Percentiles rank a stretch among this genome's conserved stretches.
phyloP scores from a whole-genome alignment of 2,113 vertebrate species.

The Gnathonemus longibarbis region DNA sequence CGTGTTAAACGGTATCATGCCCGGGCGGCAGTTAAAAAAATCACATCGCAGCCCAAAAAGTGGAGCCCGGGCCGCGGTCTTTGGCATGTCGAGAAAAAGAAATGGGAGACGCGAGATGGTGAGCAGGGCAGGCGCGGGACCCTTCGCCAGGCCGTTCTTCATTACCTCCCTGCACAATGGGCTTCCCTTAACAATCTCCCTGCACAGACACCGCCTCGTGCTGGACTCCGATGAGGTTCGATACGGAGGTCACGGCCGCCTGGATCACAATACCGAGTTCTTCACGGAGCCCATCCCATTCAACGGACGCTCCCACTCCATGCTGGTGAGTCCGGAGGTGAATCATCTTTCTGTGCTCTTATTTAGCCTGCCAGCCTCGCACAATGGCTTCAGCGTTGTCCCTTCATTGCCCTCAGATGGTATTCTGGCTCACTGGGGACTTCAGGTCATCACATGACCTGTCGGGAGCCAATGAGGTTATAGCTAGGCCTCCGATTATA shows the following conservation, averaged over 20 bases:
- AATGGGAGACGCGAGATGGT: background rate
- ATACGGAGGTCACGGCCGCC: constrained; percentile 85
- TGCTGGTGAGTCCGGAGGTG: constrained; percentile 66
- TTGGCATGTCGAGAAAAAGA: background rate
- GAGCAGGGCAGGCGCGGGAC: background rate
- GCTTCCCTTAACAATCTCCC: constrained; percentile 62
- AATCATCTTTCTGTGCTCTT: background rate
- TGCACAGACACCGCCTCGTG: constrained; percentile 80
- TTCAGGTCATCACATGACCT: background rate
- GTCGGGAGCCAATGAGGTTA: background rate
- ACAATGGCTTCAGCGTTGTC: background rate
- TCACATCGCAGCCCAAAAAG: background rate
- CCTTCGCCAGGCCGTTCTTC: constrained; percentile 14
- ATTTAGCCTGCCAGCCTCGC: background rate
- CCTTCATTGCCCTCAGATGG: background rate
- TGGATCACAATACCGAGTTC: constrained; percentile 85
- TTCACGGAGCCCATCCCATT: constrained; percentile 69
- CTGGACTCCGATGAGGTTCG: constrained; percentile 76
- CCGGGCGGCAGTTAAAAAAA: background rate
- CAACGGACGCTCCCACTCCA: constrained; percentile 70
- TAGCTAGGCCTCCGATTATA: background rate
- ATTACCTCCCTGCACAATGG: constrained; percentile 6
- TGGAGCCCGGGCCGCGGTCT: background rate
- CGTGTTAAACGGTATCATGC: background rate
- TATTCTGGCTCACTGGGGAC: background rate